Conservation (phyloP, 2,888 invertebrate genomes). For the Orthosia incerta region DNA sequence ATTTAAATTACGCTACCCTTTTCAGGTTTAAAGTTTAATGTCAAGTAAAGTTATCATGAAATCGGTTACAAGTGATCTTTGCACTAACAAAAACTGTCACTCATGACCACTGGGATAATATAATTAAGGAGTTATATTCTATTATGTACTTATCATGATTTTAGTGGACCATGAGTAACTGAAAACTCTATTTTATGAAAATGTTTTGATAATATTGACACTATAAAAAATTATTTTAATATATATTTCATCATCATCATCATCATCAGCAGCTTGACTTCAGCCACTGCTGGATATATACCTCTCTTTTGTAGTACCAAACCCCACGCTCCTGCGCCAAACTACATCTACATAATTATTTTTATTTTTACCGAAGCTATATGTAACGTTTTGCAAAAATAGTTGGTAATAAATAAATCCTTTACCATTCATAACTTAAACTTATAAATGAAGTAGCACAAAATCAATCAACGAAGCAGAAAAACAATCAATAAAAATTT, state of each 20-base stretch:
- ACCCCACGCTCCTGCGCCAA: too few species aligned
- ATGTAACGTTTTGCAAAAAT: too few species aligned
- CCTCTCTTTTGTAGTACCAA: too few species aligned
- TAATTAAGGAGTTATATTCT: conserved; percentile 21
- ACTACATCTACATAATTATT: too few species aligned
- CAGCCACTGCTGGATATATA: too few species aligned
- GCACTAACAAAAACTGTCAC: conserved; percentile 19
- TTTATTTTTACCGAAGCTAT: too few species aligned
- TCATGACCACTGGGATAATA: not conserved
- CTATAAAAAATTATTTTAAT: too few species aligned
- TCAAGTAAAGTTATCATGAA: conserved; percentile 26
- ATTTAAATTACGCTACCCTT: conserved; percentile 52
- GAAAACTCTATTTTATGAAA: not conserved
- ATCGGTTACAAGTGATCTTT: conserved; percentile 14
- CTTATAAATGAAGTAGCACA: not conserved
- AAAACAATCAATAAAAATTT: not conserved
- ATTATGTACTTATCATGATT: not conserved
- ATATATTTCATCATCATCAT: too few species aligned
- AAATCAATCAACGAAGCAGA: not conserved
- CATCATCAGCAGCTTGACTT: too few species aligned
- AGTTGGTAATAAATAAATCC: not conserved
- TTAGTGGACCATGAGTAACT: not conserved
- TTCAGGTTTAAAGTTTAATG: conserved; percentile 37
- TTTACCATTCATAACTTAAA: not conserved
- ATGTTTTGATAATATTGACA: too few species aligned